Evolutionary conservation across 2,113 vertebrate species (phyloP), one percentile per base, ranked within the genome.

Genomic region (Zingel zingel): DNA sequence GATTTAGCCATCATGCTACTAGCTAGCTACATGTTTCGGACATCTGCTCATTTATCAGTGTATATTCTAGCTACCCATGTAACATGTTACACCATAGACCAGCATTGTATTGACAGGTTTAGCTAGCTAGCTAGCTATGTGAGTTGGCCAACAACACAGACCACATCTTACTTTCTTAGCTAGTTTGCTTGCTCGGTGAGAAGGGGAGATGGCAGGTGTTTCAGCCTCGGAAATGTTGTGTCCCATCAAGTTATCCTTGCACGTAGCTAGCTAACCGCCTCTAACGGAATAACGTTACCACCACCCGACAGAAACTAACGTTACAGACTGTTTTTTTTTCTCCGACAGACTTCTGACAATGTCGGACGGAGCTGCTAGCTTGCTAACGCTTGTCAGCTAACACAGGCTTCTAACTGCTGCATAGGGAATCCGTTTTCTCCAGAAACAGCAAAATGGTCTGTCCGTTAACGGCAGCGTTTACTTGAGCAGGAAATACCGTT

Each of bases 111-210:
- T 15, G 8, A 53, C 25, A 45, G 39, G 47, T 58, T 54, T 23
- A 73, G 57, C 62, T 27, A 54, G 23, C 62, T 27, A 54, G 23
- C 64, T 27, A 54, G 23, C 64, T 23, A 10, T 18, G 65, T 2
- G 61, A 82, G 79, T 64, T 62, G 33, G 19, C n/a, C 33, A 58
- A 71, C 74, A 91, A 75, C 77, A 84, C 9, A 81, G 14, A 39
- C 23, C 67, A 77, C 27, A 70, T 23, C 92, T 92, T 93, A 93
- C 91, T 92, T 91, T 92, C 61, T 87, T 76, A 48, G 90, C 83
- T 87, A 86, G 81, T 92, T 82, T 64, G 77, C 76, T 81, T 30
- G 77, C 69, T 82, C 78, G 79, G 23, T 58, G 83, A 74, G 58
- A 50, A 69, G 70, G 63, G 48, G 79, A 30, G 74, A 79, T 14